Evolutionary conservation across 2,113 vertebrate genomes (phyloP), one percentile per base, ranked within the genome.

Genomic region (Elgaria multicarinata): DNA sequence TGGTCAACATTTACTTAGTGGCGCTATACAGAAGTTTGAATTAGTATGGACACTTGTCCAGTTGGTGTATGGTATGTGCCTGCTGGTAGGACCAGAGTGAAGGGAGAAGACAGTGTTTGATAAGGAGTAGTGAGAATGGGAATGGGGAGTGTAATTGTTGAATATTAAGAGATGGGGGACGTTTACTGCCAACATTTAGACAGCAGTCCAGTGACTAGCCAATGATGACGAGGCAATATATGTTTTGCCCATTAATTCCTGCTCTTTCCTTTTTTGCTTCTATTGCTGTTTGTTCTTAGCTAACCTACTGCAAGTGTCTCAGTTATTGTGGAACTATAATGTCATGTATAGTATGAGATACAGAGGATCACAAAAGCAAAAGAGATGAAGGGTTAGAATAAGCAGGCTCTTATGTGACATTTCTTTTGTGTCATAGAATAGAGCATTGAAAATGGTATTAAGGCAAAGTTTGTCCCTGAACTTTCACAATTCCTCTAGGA

Each of bases 381-480:
- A 84, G 31, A 50, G 28, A 39, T 42, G 36, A 44, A 62, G 13
- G 10, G 26, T 86, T 64, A 22, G 39, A 75, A 58, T 55, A 74
- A 55, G 14, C 36, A 33, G 36, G 55, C 42, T 33, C 55, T 64
- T 76, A 55, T 18, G 3, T 64, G 62, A 66, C 16, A n/a, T 66
- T 76, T 76, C 55, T 82, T 75, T 77, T 66, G 74, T 58, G 62
- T 87, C 0, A 71, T 6, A 12, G 75, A 82, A 72, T 87, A 71
- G 92, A 79, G 77, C 82, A 75, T 28, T 39, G 66, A 92, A 87
- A 90, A 93, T 86, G 20, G 42, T 36, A 53, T 78, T 66, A 78
- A 78, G 71, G 5, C 39, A 86, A 33, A 78, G 83, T 42, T 44
- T 85, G 28, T 42, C 7, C n/a, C 53, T 8, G 50, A 74, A 36